A percentile compares a stretch with the other conserved stretches of the same genome.
These are phyloP conservation scores for Falco concolor DNA, from an alignment of 2,797 vertebrate genomes.

Conservation along the genomic window DNA sequence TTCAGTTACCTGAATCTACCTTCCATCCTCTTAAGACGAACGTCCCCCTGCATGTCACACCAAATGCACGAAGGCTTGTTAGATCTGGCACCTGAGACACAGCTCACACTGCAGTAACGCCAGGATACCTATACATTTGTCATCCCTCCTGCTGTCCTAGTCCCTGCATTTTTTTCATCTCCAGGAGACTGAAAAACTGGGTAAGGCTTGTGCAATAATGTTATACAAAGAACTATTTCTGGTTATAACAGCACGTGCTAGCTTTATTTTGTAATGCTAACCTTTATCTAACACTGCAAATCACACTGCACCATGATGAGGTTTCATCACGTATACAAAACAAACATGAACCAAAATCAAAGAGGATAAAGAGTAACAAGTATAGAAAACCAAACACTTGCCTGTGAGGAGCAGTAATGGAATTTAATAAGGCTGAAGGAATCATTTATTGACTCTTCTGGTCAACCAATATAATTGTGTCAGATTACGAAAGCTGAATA, in stretches of 20 bases:
- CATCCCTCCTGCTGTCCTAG: not conserved
- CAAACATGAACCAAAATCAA: not conserved
- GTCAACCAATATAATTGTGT: not conserved
- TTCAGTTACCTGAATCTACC: not conserved
- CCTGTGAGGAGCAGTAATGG: not conserved
- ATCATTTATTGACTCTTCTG: not conserved
- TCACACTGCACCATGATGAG: not conserved
- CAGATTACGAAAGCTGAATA: not conserved
- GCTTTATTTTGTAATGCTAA: not conserved
- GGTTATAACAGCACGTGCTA: not conserved
- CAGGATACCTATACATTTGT: not conserved
- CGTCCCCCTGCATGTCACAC: not conserved
- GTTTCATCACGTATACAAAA: not conserved
- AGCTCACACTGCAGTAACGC: not conserved
- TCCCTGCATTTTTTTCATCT: not conserved
- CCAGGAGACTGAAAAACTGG: not conserved
- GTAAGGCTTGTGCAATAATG: not conserved
- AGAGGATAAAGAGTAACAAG: not conserved
- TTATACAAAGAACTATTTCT: not conserved
- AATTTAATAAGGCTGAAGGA: not conserved
- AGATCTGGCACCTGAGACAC: not conserved
- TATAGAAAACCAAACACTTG: not conserved
- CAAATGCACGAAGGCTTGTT: rapidly evolving
- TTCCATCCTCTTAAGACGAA: not conserved
- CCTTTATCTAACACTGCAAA: not conserved